Evolutionary conservation across 2,113 vertebrate species (phyloP).

Genomic region (Oenanthe melanoleuca): DNA sequence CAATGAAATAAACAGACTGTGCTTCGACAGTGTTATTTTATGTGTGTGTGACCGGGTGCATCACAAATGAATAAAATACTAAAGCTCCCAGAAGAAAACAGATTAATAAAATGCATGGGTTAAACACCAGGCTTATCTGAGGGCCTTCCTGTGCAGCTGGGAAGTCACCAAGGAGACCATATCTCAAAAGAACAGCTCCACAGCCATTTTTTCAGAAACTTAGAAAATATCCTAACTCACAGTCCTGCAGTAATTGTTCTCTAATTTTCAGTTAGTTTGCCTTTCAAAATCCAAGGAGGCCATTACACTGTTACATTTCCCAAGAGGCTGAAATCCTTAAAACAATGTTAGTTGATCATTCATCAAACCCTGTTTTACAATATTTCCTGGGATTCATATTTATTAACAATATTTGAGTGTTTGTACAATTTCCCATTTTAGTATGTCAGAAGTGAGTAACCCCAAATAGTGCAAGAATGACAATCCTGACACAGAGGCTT

Average conservation of each 20-base stretch:
- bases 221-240: neutral
- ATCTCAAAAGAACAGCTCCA: neutral
- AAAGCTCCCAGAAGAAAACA: neutral
- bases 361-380: neutral
- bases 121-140: neutral
- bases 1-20: neutral
- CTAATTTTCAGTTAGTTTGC: neutral
- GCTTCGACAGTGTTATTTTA: neutral
- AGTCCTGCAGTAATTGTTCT: neutral
- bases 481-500: neutral
- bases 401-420: neutral
- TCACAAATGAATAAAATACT: neutral
- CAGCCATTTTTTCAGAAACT: neutral
- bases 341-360: neutral
- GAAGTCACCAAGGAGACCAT: neutral
- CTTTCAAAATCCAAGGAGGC: neutral
- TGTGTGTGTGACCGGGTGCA: neutral
- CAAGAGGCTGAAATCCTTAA: neutral
- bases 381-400: neutral
- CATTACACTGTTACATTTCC: neutral
- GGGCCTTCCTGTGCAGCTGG: neutral
- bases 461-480: rapidly evolving
- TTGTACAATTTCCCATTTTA: neutral
- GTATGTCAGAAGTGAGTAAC: rapidly evolving
- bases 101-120: neutral